phyloP scores from a whole-genome alignment of 2,888 invertebrate species.

The Heterodera filipjevi region DNA sequence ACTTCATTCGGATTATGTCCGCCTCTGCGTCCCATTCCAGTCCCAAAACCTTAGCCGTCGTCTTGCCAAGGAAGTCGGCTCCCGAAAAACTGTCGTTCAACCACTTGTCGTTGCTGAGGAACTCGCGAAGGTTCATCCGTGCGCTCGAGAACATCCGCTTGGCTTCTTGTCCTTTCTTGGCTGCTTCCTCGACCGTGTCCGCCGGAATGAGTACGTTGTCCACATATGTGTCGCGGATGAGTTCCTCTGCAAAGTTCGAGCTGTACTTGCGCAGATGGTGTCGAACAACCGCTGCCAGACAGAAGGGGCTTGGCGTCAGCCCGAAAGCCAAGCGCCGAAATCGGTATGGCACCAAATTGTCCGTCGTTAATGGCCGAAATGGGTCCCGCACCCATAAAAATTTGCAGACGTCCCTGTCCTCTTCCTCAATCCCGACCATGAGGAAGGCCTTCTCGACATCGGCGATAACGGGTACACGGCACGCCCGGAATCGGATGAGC shows the following conservation, averaged over 20 bases:
- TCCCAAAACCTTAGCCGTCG: constrained; percentile 29
- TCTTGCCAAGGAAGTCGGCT: constrained; percentile 15
- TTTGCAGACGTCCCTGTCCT: constrained; percentile 37
- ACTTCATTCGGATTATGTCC: constrained; percentile 20
- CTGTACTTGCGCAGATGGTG: constrained; percentile 13
- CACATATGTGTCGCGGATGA: constrained; percentile 41
- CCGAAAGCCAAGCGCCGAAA: constrained; percentile 42
- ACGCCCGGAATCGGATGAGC: constrained; percentile 29
- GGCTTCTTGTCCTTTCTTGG: constrained; percentile 13
- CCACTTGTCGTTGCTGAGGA: constrained; percentile 23
- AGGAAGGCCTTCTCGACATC: constrained; percentile 44
- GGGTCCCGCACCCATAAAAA: constrained; percentile 41
- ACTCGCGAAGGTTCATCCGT: constrained; percentile 43
- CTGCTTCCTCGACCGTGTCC: constrained; percentile 29
- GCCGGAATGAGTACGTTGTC: constrained; percentile 40
- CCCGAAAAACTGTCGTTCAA: constrained; percentile 14
- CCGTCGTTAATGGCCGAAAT: background rate
- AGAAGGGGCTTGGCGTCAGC: constrained; percentile 31
- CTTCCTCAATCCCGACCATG: constrained; percentile 25
- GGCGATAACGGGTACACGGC: constrained; percentile 17
- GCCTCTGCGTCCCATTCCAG: constrained; percentile 21
- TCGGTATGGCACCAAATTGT: constrained; percentile 35
- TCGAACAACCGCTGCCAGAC: constrained; percentile 19
- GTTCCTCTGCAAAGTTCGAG: constrained; percentile 10
- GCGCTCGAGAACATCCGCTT: constrained; percentile 39